Evolutionary conservation across 2,888 invertebrate species (phyloP).

Genomic region (Furcula furcula): DNA sequence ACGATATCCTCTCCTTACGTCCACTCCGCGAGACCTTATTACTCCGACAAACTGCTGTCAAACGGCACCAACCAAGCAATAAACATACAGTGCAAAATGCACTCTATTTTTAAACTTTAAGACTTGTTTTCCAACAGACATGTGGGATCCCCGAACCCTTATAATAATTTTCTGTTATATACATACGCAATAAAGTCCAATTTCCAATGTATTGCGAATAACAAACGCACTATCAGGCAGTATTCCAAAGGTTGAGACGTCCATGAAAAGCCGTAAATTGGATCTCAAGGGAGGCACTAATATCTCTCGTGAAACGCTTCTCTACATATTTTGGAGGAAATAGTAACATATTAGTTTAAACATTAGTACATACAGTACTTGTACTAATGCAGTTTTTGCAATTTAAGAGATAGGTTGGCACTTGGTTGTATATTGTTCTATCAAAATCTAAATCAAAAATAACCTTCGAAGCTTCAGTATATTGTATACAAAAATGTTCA

Average conservation of each 20-base stretch:
- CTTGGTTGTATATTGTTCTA: no score
- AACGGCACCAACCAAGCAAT: slow-evolving; percentile 54
- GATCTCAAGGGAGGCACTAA: slow-evolving; percentile 62
- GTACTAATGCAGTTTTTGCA: no score
- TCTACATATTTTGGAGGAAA: slow-evolving; percentile 32
- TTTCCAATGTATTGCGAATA: slow-evolving; percentile 45
- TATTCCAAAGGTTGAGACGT: slow-evolving; percentile 67
- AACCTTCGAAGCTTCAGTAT: no score
- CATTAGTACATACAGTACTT: no score
- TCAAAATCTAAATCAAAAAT: no score
- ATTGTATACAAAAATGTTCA: background rate
- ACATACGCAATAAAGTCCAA: slow-evolving; percentile 41
- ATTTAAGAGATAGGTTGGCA: no score
- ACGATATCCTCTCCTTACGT: slow-evolving; percentile 81
- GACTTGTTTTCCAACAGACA: slow-evolving; percentile 35
- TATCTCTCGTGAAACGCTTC: slow-evolving; percentile 42
- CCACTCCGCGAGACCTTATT: slow-evolving; percentile 79
- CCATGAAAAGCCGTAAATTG: slow-evolving; percentile 73
- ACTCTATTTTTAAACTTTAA: slow-evolving; percentile 38
- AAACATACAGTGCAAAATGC: slow-evolving; percentile 30
- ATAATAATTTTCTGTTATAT: slow-evolving; percentile 47
- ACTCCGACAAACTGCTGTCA: slow-evolving; percentile 79
- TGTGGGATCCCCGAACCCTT: slow-evolving; percentile 9
- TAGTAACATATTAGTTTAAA: no score
- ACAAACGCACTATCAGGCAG: slow-evolving; percentile 60